phyloP scores from a whole-genome alignment of 2,113 vertebrate genomes.

The Nerophis ophidion region DNA sequence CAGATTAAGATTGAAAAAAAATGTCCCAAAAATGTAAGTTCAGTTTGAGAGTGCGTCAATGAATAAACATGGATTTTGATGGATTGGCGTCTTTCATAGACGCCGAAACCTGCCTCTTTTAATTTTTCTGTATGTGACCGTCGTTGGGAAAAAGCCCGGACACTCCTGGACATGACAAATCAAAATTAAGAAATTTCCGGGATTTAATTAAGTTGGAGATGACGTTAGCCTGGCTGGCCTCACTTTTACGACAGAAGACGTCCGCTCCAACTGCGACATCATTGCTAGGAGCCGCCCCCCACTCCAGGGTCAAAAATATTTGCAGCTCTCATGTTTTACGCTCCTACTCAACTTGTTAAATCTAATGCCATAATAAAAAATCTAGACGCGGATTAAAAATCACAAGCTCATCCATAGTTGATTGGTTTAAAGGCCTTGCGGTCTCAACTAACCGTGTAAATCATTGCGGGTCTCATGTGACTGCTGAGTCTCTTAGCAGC shows the following conservation, averaged over 20 bases:
- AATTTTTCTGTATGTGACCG: no score
- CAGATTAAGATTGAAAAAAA: no score
- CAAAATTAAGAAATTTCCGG: no score
- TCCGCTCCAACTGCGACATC: slow-evolving; percentile 4
- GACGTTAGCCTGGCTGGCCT: no score
- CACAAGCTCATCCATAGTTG: slow-evolving; percentile 9
- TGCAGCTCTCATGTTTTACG: slow-evolving; percentile 16
- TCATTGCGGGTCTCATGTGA: slow-evolving; percentile 11
- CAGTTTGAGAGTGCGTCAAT: no score
- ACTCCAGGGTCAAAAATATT: slow-evolving; percentile 20
- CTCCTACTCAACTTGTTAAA: slow-evolving; percentile 15
- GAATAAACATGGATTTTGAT: no score
- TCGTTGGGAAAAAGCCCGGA: no score
- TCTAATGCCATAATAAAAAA: slow-evolving; percentile 14
- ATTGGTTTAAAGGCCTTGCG: slow-evolving; percentile 13
- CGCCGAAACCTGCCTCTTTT: no score
- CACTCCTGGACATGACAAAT: no score
- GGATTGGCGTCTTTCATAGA: no score
- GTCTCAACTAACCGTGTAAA: slow-evolving; percentile 10
- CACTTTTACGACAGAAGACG: neutral
- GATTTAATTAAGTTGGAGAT: no score
- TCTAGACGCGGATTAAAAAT: slow-evolving; percentile 14
- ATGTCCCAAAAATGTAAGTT: no score
- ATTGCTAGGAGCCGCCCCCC: slow-evolving; percentile 10
- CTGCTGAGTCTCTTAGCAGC: slow-evolving; percentile 3